A percentile compares a stretch with the other conserved stretches of the same genome.
These are phyloP conservation scores for Molanna angustata DNA, from an alignment of 2,888 invertebrate genomes.

Conservation along the genomic window DNA sequence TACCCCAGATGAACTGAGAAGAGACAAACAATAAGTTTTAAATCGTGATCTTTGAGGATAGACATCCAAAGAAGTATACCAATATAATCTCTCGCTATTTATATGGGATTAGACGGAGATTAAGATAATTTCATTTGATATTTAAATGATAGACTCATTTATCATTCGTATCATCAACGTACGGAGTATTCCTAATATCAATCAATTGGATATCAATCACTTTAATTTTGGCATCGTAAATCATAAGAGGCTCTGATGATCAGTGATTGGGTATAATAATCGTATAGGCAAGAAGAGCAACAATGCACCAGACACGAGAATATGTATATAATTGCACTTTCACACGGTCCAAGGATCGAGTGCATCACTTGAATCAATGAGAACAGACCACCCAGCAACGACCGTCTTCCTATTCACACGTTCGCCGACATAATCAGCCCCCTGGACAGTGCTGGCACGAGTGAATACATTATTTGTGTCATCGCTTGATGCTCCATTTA, in stretches of 20 bases:
- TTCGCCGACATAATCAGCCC: constrained; percentile 15
- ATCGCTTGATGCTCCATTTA: too few relatives aligned
- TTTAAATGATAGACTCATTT: background rate
- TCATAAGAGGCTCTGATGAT: background rate
- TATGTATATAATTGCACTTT: constrained; percentile 20
- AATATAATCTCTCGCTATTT: too few relatives aligned
- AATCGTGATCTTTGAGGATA: too few relatives aligned
- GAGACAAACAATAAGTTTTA: too few relatives aligned
- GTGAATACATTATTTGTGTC: background rate
- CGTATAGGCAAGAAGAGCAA: too few relatives aligned
- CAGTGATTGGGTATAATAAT: too few relatives aligned
- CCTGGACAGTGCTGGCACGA: background rate
- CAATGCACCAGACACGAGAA: constrained; percentile 6
- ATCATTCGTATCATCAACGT: background rate
- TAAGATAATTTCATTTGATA: too few relatives aligned
- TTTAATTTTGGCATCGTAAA: background rate
- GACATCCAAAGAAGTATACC: too few relatives aligned
- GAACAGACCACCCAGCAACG: constrained; percentile 18
- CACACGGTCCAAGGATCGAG: constrained; percentile 15
- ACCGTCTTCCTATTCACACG: constrained; percentile 20
- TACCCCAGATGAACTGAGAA: too few relatives aligned
- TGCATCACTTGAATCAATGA: constrained; percentile 8
- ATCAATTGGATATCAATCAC: background rate
- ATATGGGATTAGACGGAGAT: too few relatives aligned
- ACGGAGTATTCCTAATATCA: background rate